phyloP scores from a whole-genome alignment of 1,140 invertebrate genomes.

The Campoletis sonorensis region DNA sequence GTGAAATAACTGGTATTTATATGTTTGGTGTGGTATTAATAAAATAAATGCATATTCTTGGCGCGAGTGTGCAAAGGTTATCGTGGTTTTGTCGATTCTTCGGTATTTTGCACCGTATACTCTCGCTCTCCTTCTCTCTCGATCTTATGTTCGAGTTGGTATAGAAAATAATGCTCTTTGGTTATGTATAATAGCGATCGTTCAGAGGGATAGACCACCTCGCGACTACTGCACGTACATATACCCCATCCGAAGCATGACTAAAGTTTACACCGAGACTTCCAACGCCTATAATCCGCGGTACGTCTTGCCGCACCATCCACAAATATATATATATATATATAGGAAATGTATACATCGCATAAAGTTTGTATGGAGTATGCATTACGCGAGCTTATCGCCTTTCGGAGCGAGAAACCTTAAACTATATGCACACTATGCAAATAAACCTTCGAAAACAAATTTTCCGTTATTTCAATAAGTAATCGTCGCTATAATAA shows the following conservation, averaged over 20 bases:
- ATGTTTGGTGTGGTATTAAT: neutral
- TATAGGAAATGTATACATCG: neutral
- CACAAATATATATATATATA: neutral
- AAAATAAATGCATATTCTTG: neutral
- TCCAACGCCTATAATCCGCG: slow-evolving; percentile 14
- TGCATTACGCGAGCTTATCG: slow-evolving; percentile 13
- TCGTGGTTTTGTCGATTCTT: slow-evolving; percentile 55
- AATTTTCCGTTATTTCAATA: too few relatives aligned
- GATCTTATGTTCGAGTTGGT: neutral
- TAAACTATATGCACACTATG: neutral
- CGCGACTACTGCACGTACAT: slow-evolving; percentile 12
- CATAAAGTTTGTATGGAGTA: too few relatives aligned
- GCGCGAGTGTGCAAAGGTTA: slow-evolving; percentile 4
- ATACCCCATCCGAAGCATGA: slow-evolving; percentile 16
- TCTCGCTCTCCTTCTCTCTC: neutral
- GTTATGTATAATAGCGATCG: slow-evolving; percentile 9
- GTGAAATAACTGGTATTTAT: slow-evolving; percentile 15
- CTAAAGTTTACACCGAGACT: neutral
- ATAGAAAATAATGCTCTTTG: slow-evolving; percentile 5
- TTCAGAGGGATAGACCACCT: slow-evolving; percentile 17
- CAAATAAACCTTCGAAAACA: neutral
- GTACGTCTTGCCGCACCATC: neutral
- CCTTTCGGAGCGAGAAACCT: neutral
- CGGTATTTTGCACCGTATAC: slow-evolving; percentile 27
- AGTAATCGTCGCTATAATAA: neutral